Evolutionary conservation across 1,140 invertebrate genomes (phyloP), one percentile per base, ranked within the genome.

Genomic region (Olivierus martensii): DNA sequence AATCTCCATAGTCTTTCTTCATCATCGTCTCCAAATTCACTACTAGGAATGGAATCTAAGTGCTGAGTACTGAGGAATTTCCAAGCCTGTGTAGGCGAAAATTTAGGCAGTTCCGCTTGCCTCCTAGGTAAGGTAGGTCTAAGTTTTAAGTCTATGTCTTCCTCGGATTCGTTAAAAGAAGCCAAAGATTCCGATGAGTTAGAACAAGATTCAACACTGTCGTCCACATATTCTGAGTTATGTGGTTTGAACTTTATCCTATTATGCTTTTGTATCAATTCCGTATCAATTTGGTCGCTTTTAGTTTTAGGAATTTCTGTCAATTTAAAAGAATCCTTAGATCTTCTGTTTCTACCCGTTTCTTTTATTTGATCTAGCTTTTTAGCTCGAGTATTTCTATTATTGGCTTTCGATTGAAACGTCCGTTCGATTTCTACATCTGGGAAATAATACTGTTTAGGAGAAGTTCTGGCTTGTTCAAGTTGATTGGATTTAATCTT

Each of bases 1-100:
- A 69, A 63, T 37, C 74, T 65, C 46, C 73, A 71, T 53, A 78
- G 77, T 17, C 69, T 65, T 15, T 76, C 75, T 63, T 77, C 76
- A 39, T 69, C 66, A 15, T 62, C 59, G 22, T 65, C 59, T 14
- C 53, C 64, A 52, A 64, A 65, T 34, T 69, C 67, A 48, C 64
- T 65, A 44, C 61, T 58, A 6, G 50, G 54, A 1, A 36, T 37
- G 10, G 58, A 47, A 12, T 39, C 37, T 1, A 28, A 28, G 9
- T 28, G 28, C 28, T 28, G 28, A 0, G 28, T 9, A 28, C 28
- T 28, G 9, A 28, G 28, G 9, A 28, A 28, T 28, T 80, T 74
- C 85, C 84, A 89, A 0, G 84, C 85, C n/a, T 82, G 76, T 1
- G 80, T 77, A 3, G 85, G 84, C 14, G 83, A 87, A 69, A 88